Base-by-base conservation (phyloP, 1,140 invertebrate genomes). In the Drosophila nasuta region DNA sequence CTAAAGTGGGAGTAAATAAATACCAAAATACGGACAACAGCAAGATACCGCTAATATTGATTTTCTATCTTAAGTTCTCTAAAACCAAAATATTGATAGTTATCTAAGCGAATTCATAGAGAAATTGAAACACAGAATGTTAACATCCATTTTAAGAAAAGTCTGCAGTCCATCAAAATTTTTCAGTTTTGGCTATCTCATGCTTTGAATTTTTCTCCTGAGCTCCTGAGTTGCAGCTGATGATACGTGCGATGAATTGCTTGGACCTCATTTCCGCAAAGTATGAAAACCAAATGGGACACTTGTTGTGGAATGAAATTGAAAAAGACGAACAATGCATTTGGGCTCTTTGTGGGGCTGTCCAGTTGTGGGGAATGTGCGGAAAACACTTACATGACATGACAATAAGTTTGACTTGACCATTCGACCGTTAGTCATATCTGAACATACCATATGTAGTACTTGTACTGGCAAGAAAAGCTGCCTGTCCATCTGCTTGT, bases 331-430 rank as follows among this genome's bases (percentile, higher is more conserved):
- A 60, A 68, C 64, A 45, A 57, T 43, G 17, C 38, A 62, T 38
- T 65, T 58, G 45, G 15, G 52, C 15, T 41, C n/a, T 13, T 15
- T 43, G 35, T 11, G 43, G 30, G 45, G 15, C 8, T 8, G 35
- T 3, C 7, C 7, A 38, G 25, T 15, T 41, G 33, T 15, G 41
- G 41, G 38, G 13, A 5, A 25, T 25, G 20, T 13, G 8, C 43
- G 54, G 62, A 48, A n/a, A 17, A 33, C 79, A 79, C 75, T 82
- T 82, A 87, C 83, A 88, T 88, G 83, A 87, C 82, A 87, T 77
- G 83, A 80, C 83, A 87, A 87, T 88, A 87, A 88, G 80, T 88
- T 81, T 87, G 82, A 87, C 82, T 88, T 87, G 82, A 87, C 83
- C 77, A 83, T 68, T 87, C 83, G 77, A 87, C 83, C 82, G 83